These are phyloP conservation scores for Pectinophora gossypiella DNA, from an alignment of 1,140 invertebrate genomes.

Conservation along the genomic window DNA sequence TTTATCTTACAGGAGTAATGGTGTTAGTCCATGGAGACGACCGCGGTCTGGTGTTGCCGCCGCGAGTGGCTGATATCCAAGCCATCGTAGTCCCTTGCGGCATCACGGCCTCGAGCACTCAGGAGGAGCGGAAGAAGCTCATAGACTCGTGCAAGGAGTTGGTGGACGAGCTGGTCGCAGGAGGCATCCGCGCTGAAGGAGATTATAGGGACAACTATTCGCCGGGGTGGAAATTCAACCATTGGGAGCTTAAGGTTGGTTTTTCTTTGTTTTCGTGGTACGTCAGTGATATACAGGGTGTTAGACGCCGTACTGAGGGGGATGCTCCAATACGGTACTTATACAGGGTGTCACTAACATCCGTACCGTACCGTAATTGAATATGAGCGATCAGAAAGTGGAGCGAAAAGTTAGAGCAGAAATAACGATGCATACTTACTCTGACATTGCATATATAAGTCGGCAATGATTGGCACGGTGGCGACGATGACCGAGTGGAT, in stretches of 20 bases:
- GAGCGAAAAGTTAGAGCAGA: too few species aligned
- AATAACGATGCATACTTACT: too few species aligned
- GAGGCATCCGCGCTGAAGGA: constrained; percentile 83
- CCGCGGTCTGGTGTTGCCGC: constrained; percentile 97
- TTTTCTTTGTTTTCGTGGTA: neutral
- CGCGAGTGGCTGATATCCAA: constrained; percentile 90
- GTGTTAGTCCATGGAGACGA: constrained; percentile 98
- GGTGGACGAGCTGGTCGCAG: constrained; percentile 76
- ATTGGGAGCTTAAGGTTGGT: constrained; percentile 97
- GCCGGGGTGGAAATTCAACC: constrained; percentile 99
- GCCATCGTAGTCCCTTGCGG: constrained; percentile 97
- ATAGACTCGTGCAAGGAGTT: constrained; percentile 84
- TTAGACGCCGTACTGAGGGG: too few species aligned
- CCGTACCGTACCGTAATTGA: too few species aligned
- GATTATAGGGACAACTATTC: constrained; percentile 98
- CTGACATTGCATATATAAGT: too few species aligned
- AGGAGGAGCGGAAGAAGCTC: constrained; percentile 83
- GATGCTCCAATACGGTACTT: too few species aligned
- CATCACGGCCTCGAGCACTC: constrained; percentile 87
- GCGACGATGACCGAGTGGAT: too few species aligned
- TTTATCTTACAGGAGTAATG: constrained; percentile 84
- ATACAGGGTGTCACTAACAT: too few species aligned
- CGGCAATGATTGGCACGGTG: too few species aligned
- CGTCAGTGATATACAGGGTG: too few species aligned
- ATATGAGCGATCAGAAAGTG: too few species aligned